Evolutionary conservation across 2,797 vertebrate species (phyloP).

Genomic region (Remorina albescens): DNA sequence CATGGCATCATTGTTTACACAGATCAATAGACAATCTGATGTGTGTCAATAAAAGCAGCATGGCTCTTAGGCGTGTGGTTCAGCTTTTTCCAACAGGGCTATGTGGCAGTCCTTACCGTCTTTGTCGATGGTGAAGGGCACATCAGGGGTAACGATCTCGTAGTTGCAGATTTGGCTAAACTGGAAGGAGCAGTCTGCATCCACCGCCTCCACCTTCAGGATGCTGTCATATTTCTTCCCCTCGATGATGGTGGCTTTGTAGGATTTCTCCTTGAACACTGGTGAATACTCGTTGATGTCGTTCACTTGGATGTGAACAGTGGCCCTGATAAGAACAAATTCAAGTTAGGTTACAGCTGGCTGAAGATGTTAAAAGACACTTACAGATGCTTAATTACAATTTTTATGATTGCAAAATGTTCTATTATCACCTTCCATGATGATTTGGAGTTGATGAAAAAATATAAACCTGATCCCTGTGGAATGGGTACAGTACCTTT

Average conservation of each 20-base stretch:
- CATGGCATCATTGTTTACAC: conserved; percentile 48
- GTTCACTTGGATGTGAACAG: conserved; percentile 97
- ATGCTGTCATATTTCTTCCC: conserved; percentile 92
- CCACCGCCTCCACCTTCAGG: conserved; percentile 94
- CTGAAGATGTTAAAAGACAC: neutral
- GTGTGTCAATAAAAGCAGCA: conserved; percentile 50
- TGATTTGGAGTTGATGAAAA: neutral
- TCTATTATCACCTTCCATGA: neutral
- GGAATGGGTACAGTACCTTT: neutral
- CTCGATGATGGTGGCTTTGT: conserved; percentile 93
- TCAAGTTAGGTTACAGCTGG: neutral
- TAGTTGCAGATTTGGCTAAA: conserved; percentile 99
- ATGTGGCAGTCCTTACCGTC: conserved; percentile 87
- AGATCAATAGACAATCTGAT: conserved; percentile 61
- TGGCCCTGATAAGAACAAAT: conserved; percentile 86
- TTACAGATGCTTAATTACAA: neutral
- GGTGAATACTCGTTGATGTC: conserved; percentile 97
- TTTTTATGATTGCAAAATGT: neutral
- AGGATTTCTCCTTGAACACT: conserved; percentile 97
- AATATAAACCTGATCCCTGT: neutral
- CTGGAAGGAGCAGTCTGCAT: conserved; percentile 98
- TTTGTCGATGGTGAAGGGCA: conserved; percentile 95
- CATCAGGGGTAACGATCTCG: conserved; percentile 94
- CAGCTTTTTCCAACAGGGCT: conserved; percentile 10
- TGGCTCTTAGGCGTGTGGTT: conserved; percentile 15